A percentile compares a stretch with the other conserved stretches of the same genome.
These are phyloP conservation scores for Passer montanus DNA, from an alignment of 2,113 vertebrate species.

Conservation along the genomic window DNA sequence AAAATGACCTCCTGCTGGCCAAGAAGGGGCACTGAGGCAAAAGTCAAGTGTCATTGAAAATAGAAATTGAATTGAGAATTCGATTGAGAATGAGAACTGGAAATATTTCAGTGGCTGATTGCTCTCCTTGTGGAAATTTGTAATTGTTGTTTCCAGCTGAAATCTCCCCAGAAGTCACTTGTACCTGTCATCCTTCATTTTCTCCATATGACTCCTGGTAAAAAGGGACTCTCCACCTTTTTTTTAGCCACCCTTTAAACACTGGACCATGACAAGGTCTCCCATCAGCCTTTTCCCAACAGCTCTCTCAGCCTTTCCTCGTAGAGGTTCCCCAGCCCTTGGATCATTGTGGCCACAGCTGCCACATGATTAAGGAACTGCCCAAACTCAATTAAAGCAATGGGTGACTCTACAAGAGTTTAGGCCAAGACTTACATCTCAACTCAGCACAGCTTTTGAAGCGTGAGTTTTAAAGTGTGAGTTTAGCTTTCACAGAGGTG, in stretches of 20 bases:
- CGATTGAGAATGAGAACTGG: not conserved
- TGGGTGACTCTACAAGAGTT: not conserved
- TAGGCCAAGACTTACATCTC: not conserved
- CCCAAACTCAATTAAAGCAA: not conserved
- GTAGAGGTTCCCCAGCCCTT: fast-evolving
- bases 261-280: fast-evolving
- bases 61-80: not conserved
- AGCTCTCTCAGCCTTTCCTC: not conserved
- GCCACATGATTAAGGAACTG: not conserved
- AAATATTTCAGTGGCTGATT: too few species aligned
- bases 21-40: not conserved
- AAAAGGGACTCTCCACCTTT: not conserved
- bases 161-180: not conserved
- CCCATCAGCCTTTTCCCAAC: not conserved
- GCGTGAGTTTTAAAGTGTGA: not conserved
- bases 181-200: fast-evolving
- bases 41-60: not conserved
- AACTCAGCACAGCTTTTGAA: not conserved
- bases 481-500: not conserved
- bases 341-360: not conserved
- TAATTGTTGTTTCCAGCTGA: not conserved
- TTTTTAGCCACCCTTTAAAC: not conserved
- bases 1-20: not conserved
- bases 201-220: not conserved
- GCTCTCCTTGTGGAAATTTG: not conserved